Evolutionary conservation across 2,113 vertebrate species (phyloP), one percentile per base, ranked within the genome.

Genomic region (Myotis lucifugus): DNA sequence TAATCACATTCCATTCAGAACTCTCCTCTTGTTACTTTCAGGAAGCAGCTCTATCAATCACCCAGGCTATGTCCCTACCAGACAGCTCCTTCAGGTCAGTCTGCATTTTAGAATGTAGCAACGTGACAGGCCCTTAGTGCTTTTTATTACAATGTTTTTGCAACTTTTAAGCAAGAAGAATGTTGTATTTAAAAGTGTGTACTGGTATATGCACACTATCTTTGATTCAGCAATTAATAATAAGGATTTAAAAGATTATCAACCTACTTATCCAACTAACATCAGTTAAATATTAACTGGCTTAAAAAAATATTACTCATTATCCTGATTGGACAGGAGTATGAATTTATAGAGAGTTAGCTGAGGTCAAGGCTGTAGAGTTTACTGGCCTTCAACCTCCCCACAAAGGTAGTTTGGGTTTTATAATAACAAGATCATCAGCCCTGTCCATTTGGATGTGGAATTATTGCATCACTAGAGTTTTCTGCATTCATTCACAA

Each of bases 81-180:
- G 9, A 77, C 23, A 34, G 9, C 42, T 70, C 18, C 40, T 59
- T 74, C 25, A 11, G 21, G 3, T 42, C 25, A 77, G 81, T 29
- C 50, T 18, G 25, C 54, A 76, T 46, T 90, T 89, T 29, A 88
- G 15, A 70, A 67, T 23, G 14, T 21, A 64, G 34, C 2, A 37
- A 23, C 64, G 23, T 23, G 15, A 34, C 12, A 66, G 11, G 34
- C 25, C 23, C 92, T 76, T 64, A 88, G 42, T 42, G 17, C 18
- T 66, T 93, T 72, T 90, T 27, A 40, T 77, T 81, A 85, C 89
- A 88, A 87, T 91, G 25, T 34, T 92, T 83, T 77, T 72, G 32
- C 40, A 94, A 48, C 52, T 79, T 93, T 76, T 67, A 88, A 73
- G 52, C 23, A 72, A 78, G 48, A 50, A 52, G 19, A 88, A 70